A percentile compares a stretch with the other conserved stretches of the same genome.
Evolutionary conservation across 2,797 vertebrate genomes (phyloP).

Genomic region (Scleropages formosus): DNA sequence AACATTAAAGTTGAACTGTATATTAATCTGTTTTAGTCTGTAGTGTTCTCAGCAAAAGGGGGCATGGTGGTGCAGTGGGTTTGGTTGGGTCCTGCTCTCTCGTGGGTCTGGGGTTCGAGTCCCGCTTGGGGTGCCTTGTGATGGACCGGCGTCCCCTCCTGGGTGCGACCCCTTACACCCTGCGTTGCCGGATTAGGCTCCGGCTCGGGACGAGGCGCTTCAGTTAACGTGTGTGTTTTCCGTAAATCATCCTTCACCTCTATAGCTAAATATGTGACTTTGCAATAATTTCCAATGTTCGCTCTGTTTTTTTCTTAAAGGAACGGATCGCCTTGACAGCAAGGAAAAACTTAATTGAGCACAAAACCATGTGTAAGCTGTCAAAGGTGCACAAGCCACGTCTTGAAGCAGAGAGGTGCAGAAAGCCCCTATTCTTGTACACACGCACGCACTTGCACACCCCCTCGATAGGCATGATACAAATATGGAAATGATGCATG

Average conservation of each 20-base stretch:
- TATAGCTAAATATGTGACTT: neutral
- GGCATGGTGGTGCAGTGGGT: too few species aligned
- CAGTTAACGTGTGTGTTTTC: neutral
- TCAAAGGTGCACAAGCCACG: neutral
- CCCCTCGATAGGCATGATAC: neutral
- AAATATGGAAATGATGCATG: too few species aligned
- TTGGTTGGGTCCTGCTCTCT: too few species aligned
- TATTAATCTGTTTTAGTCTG: too few species aligned
- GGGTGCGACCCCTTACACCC: too few species aligned
- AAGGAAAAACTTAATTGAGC: slow-evolving; percentile 21
- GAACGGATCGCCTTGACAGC: slow-evolving; percentile 9
- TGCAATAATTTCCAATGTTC: neutral
- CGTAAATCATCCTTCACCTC: neutral
- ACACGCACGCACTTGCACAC: neutral
- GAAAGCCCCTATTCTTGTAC: neutral
- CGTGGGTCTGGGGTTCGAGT: too few species aligned
- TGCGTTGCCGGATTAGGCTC: too few species aligned
- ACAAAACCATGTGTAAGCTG: slow-evolving; percentile 4
- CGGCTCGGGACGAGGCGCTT: too few species aligned
- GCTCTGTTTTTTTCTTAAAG: slow-evolving; percentile 1
- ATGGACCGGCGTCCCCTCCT: too few species aligned
- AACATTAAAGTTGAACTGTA: too few species aligned
- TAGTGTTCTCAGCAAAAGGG: too few species aligned
- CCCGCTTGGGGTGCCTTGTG: too few species aligned
- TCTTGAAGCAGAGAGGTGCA: slow-evolving; percentile 17